Evolutionary conservation across 2,797 vertebrate species (phyloP).

Genomic region (Anguilla obscura): DNA sequence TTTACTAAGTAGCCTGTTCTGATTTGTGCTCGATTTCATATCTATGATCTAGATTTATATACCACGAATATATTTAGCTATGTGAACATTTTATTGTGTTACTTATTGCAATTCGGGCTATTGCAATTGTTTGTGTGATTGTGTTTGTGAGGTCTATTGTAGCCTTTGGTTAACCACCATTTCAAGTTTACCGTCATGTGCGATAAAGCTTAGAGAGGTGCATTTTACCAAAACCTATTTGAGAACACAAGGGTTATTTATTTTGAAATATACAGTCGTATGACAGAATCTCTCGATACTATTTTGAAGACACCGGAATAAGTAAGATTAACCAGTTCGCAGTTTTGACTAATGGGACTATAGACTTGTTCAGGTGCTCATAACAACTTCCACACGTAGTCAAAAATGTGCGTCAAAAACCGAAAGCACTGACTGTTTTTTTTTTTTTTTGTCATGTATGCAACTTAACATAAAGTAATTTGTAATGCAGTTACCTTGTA

Average conservation of each 20-base stretch:
- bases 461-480: not conserved
- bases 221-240: not conserved
- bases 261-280: not conserved
- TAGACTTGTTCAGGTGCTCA: not conserved
- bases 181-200: not conserved
- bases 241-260: not conserved
- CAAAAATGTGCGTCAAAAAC: not conserved
- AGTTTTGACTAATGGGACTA: not conserved
- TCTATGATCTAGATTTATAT: not conserved
- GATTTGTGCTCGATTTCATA: not conserved
- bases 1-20: not conserved
- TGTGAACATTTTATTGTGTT: not conserved
- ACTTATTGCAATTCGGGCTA: not conserved
- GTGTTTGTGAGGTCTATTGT: not conserved
- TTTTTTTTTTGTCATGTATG: not conserved
- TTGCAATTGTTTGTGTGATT: constrained; percentile 9
- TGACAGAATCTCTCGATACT: not conserved
- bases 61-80: not conserved
- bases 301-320: not conserved
- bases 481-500: not conserved
- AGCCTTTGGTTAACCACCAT: not conserved
- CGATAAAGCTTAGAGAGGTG: not conserved
- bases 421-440: not conserved
- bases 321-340: not conserved
- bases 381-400: not conserved